phyloP scores from a whole-genome alignment of 1,140 invertebrate species.

The Eupeodes corollae region DNA sequence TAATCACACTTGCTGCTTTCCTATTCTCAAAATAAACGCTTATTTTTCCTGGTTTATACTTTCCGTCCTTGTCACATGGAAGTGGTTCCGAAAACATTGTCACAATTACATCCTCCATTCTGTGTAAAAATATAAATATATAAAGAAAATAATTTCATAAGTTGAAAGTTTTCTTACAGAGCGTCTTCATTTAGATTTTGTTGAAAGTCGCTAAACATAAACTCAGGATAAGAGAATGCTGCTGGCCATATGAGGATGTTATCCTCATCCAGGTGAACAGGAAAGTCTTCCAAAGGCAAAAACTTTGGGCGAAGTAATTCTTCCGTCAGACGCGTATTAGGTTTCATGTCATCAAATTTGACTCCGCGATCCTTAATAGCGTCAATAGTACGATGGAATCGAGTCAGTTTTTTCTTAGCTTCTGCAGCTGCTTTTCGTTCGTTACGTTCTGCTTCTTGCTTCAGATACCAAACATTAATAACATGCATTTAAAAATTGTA shows the following conservation, averaged over 20 bases:
- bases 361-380: constrained; percentile 41
- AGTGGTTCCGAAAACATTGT: constrained; percentile 58
- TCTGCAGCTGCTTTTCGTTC: constrained; percentile 45
- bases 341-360: constrained; percentile 42
- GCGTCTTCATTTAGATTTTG: constrained; percentile 60
- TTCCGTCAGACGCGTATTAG: constrained; percentile 35
- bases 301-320: constrained; percentile 37
- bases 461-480: background rate
- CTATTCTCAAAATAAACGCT: constrained; percentile 72
- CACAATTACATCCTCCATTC: constrained; percentile 59
- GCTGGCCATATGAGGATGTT: constrained; percentile 65
- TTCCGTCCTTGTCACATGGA: constrained; percentile 61
- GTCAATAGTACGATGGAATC: constrained; percentile 35
- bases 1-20: constrained; percentile 50
- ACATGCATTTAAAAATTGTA: background rate
- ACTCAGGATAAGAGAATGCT: constrained; percentile 74
- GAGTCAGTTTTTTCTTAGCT: constrained; percentile 41
- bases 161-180: constrained; percentile 44
- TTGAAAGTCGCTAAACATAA: constrained; percentile 57
- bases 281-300: constrained; percentile 28
- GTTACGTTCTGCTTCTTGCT: constrained; percentile 49
- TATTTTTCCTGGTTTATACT: constrained; percentile 55
- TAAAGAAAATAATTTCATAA: constrained; percentile 37
- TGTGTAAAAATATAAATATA: constrained; percentile 38
- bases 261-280: constrained; percentile 24